These are phyloP conservation scores for Zygothrica quintamaculata DNA, from an alignment of 2,888 invertebrate genomes.

Conservation along the genomic window DNA sequence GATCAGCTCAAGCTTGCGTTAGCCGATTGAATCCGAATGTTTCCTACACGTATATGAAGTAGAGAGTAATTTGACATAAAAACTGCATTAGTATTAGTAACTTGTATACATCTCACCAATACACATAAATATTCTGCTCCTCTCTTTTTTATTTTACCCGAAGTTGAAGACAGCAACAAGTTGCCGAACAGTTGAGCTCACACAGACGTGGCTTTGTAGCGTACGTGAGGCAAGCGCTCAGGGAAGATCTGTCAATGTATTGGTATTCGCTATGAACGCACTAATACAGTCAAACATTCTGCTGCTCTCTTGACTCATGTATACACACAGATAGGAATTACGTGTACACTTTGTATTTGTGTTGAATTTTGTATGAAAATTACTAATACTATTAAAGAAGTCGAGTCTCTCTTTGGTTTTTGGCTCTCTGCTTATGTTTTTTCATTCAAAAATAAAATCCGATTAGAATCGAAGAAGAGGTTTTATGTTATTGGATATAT, in stretches of 20 bases:
- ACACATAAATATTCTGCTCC: slow-evolving; percentile 14
- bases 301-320: slow-evolving; percentile 33
- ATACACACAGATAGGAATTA: not conserved
- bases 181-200: not conserved
- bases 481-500: too few species aligned
- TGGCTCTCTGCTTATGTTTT: slow-evolving; percentile 41
- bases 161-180: slow-evolving; percentile 1
- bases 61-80: slow-evolving; percentile 17
- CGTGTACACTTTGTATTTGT: slow-evolving; percentile 14
- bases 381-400: slow-evolving; percentile 30
- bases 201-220: slow-evolving; percentile 1
- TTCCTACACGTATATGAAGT: slow-evolving; percentile 9
- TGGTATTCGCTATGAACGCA: slow-evolving; percentile 1
- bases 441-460: too few species aligned
- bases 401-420: slow-evolving; percentile 24
- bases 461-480: too few species aligned
- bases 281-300: slow-evolving; percentile 23
- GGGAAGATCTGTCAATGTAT: slow-evolving; percentile 4
- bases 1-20: not conserved
- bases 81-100: slow-evolving; percentile 24
- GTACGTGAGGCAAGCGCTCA: slow-evolving; percentile 17
- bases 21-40: not conserved
- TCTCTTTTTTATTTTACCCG: slow-evolving; percentile 29
- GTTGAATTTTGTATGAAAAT: not conserved
- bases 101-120: slow-evolving; percentile 22